Base-by-base conservation (phyloP, 2,113 vertebrate species). In the Ophiodon elongatus region DNA sequence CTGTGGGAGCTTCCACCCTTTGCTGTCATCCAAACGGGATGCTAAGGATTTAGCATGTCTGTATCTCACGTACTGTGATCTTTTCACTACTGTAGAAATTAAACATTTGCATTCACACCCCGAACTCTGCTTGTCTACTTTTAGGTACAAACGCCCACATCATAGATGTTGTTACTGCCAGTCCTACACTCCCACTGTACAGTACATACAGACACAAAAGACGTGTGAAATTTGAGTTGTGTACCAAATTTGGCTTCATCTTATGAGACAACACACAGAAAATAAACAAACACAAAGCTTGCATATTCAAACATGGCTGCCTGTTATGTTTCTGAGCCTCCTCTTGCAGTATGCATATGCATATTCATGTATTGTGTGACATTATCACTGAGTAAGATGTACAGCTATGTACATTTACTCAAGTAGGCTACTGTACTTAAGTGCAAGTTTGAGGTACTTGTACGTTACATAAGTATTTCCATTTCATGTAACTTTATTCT, bases 81-180 rank as follows among this genome's bases (percentile, higher is more conserved):
- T 72, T n/a, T 57, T 84, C 73, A 59, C 66, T 37, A 11, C 47
- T 70, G 84, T n/a, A 60, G 66, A 67, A 79, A 79, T 60, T 2
- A 65, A 60, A 76, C 25, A 74, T 45, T 78, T 47, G 57, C 11
- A 47, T 82, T 83, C 76, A 82, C 73, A 76, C 39, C 25, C n/a
- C 37, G 15, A 65, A 70, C 71, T 73, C 50, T 60, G 57, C 75
- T 73, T 15, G 52, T 71, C 81, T 79, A 43, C 86, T 86, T 85
- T 85, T 79, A 79, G 64, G 54, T 43, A 74, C 76, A 83, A 80
- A 92, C 82, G 23, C 86, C 82, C 79, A 85, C 85, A 79, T 57
- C 19, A 2, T 62, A n/a, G 71, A 7, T 57, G 54, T 57, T 82
- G 29, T 57, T 63, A 21, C 70, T 80, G 57, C 74, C 54, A 66